phyloP scores from a whole-genome alignment of 92 coral and sea anemone species.

The Porites evermanni region DNA sequence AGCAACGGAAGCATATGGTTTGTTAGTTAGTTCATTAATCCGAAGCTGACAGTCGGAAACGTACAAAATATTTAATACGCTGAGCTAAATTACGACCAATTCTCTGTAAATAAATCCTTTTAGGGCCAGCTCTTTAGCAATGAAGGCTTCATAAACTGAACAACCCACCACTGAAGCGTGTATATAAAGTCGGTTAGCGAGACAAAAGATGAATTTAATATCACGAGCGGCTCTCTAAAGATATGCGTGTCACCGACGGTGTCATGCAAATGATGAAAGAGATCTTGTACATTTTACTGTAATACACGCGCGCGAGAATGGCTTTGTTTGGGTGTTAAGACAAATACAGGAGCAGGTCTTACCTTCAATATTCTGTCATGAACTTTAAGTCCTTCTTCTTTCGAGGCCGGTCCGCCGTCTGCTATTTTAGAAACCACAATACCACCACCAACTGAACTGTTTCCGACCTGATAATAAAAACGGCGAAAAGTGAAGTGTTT shows the following conservation, averaged over 20 bases:
- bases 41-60: constrained; percentile 84
- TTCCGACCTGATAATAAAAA: constrained; percentile 82
- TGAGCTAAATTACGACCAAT: constrained; percentile 77
- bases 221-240: constrained; percentile 6
- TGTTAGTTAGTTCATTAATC: constrained; percentile 88
- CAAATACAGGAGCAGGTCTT: constrained; percentile 20
- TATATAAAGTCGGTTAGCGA: constrained; percentile 24
- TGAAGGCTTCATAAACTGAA: constrained; percentile 17
- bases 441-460: constrained; percentile 80
- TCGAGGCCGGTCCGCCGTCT: constrained; percentile 98
- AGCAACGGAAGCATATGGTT: constrained; percentile 80
- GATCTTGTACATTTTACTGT: constrained; percentile 4
- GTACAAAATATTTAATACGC: constrained; percentile 52
- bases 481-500: constrained; percentile 28
- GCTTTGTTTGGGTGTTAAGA: neutral
- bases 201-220: constrained; percentile 35
- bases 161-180: constrained; percentile 6
- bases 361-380: constrained; percentile 94
- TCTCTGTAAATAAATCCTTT: constrained; percentile 65
- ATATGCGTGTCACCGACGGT: constrained; percentile 7
- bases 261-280: constrained; percentile 24
- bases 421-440: constrained; percentile 98
- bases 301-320: constrained; percentile 8
- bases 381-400: constrained; percentile 81
- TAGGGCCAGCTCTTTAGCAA: constrained; percentile 9